phyloP scores from a whole-genome alignment of 2,113 vertebrate species.

The Epinephelus fuscoguttatus region DNA sequence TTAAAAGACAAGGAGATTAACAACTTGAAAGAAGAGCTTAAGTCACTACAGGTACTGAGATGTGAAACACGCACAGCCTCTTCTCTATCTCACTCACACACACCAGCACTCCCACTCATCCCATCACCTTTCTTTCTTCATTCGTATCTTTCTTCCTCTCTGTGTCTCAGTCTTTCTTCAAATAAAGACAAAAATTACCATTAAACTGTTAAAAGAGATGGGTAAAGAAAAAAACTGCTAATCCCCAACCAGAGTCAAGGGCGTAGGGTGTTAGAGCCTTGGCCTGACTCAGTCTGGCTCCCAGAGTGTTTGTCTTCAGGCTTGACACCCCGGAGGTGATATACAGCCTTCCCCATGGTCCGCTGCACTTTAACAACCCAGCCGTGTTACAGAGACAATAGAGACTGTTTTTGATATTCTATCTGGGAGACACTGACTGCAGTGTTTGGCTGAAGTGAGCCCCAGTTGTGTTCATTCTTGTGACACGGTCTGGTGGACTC shows the following conservation, averaged over 20 bases:
- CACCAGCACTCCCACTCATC: background rate
- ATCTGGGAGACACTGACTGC: slow-evolving; percentile 62
- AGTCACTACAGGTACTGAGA: slow-evolving; percentile 90
- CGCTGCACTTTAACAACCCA: slow-evolving; percentile 77
- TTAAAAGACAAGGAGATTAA: slow-evolving; percentile 94
- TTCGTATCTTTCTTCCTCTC: background rate
- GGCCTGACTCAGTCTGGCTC: slow-evolving; percentile 59
- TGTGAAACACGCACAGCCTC: slow-evolving; percentile 4
- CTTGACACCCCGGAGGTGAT: slow-evolving; percentile 80
- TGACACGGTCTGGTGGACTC: slow-evolving; percentile 53
- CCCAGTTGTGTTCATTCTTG: slow-evolving; percentile 59
- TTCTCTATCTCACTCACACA: background rate
- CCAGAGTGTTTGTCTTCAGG: slow-evolving; percentile 65
- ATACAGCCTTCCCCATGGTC: slow-evolving; percentile 71
- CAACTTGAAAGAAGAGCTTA: slow-evolving; percentile 93
- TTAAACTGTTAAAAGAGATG: slow-evolving; percentile 4
- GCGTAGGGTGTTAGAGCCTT: slow-evolving; percentile 66
- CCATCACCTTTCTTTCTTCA: slow-evolving; percentile 3
- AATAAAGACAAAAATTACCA: background rate
- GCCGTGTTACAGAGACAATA: slow-evolving; percentile 71
- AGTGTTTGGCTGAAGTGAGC: slow-evolving; percentile 56
- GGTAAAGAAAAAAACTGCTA: slow-evolving; percentile 26
- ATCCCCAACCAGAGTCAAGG: slow-evolving; percentile 49
- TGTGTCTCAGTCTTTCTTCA: background rate
- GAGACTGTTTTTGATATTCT: slow-evolving; percentile 79